Evolutionary conservation across 2,797 vertebrate species (phyloP).

Genomic region (Brachymystax lenok): DNA sequence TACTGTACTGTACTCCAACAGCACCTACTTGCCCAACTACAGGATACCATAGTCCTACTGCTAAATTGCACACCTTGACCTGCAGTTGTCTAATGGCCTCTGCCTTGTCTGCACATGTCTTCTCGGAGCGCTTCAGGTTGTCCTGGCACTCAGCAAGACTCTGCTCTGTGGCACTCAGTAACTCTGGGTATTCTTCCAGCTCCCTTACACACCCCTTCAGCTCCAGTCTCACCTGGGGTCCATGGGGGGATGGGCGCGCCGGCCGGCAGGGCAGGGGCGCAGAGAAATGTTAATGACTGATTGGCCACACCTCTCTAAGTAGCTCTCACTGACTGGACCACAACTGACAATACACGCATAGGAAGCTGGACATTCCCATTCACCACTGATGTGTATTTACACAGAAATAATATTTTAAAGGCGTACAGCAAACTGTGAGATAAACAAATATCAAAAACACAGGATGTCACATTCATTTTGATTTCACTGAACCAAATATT

Average conservation of each 20-base stretch:
- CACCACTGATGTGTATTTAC: not conserved
- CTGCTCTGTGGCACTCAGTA: conserved; percentile 72
- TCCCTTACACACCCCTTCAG: conserved; percentile 70
- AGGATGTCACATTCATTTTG: too few relatives aligned
- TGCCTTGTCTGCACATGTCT: conserved; percentile 70
- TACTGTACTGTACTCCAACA: conserved; percentile 6
- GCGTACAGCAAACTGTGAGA: conserved; percentile 1
- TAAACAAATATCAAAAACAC: not conserved
- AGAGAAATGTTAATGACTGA: conserved; percentile 43
- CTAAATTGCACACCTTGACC: conserved; percentile 75
- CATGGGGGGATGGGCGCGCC: not conserved
- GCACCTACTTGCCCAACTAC: conserved; percentile 15
- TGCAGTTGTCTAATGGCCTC: conserved; percentile 77
- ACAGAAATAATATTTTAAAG: not conserved
- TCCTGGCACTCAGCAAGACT: conserved; percentile 75
- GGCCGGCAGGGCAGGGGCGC: conserved; percentile 11
- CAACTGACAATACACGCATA: conserved; percentile 4
- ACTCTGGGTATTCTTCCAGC: conserved; percentile 69
- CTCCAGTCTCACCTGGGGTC: conserved; percentile 79
- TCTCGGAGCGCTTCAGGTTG: conserved; percentile 68
- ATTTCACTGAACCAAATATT: too few relatives aligned
- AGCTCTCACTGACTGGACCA: not conserved
- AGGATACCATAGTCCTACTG: not conserved
- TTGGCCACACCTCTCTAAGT: not conserved
- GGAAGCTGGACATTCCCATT: not conserved